These are phyloP conservation scores for Drepana falcataria DNA, from an alignment of 2,888 invertebrate species.

Conservation along the genomic window DNA sequence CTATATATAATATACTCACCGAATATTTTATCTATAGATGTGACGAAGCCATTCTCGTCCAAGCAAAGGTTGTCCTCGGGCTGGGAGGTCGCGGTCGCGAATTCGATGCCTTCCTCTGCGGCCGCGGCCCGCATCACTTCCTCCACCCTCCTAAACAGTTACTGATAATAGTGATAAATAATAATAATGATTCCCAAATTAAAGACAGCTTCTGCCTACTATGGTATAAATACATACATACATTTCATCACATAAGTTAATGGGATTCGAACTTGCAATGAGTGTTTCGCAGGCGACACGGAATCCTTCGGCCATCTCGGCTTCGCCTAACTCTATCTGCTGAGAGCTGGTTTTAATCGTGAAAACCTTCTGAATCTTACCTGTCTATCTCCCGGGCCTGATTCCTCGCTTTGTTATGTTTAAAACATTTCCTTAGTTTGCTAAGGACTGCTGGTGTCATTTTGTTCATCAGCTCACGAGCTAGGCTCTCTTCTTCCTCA, in stretches of 20 bases:
- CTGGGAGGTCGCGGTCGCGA: slow-evolving; percentile 22
- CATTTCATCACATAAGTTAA: too few relatives aligned
- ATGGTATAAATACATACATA: too few relatives aligned
- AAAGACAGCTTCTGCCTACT: too few relatives aligned
- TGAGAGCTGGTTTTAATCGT: too few relatives aligned
- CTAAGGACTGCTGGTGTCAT: slow-evolving; percentile 59
- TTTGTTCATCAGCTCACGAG: slow-evolving; percentile 51
- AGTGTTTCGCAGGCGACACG: too few relatives aligned
- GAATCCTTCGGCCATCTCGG: too few relatives aligned
- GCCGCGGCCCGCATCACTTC: slow-evolving; percentile 61
- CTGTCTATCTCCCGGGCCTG: slow-evolving; percentile 45
- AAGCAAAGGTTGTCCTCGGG: slow-evolving; percentile 44
- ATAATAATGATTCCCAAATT: too few relatives aligned
- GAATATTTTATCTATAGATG: slow-evolving; percentile 52
- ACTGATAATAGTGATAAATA: neutral
- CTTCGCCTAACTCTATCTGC: too few relatives aligned
- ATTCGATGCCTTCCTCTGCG: slow-evolving; percentile 64
- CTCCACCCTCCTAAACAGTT: slow-evolving; percentile 46
- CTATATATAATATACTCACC: slow-evolving; percentile 29
- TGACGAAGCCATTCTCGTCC: slow-evolving; percentile 49
- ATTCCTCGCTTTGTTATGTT: slow-evolving; percentile 40
- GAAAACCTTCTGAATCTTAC: slow-evolving; percentile 18
- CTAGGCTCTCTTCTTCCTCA: slow-evolving; percentile 52
- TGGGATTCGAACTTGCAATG: too few relatives aligned
- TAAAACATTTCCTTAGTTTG: slow-evolving; percentile 53